These are phyloP conservation scores for Poliocrania exsul DNA, from an alignment of 2,797 vertebrate species.

Conservation along the genomic window DNA sequence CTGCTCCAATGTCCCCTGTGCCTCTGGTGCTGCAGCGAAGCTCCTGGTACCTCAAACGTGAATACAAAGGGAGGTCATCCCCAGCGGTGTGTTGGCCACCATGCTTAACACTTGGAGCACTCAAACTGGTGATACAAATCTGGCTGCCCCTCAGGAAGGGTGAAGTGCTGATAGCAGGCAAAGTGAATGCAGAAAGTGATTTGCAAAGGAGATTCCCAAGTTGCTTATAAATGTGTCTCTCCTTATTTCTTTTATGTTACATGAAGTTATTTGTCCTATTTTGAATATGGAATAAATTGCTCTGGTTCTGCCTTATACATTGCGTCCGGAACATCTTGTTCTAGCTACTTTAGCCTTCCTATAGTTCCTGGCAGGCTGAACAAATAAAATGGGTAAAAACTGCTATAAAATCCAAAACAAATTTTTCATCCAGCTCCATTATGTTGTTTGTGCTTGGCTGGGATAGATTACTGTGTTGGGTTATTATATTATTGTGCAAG, in stretches of 20 bases:
- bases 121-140: not conserved
- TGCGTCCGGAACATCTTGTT: conserved; percentile 11
- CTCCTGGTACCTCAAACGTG: rapidly evolving
- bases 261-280: not conserved
- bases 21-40: rapidly evolving
- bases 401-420: not conserved
- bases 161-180: not conserved
- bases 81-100: rapidly evolving
- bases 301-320: not conserved
- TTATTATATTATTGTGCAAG: not conserved
- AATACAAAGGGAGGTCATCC: not conserved
- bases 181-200: not conserved
- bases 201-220: not conserved
- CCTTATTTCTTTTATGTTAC: not conserved
- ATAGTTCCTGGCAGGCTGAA: conserved; percentile 6
- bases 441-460: conserved; percentile 4
- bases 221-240: not conserved
- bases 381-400: not conserved
- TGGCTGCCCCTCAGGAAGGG: not conserved
- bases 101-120: rapidly evolving
- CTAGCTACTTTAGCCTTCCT: not conserved
- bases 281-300: not conserved
- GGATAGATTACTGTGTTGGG: not conserved
- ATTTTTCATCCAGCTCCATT: not conserved
- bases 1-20: rapidly evolving